phyloP scores from a whole-genome alignment of 2,113 vertebrate genomes.

The Microcebus griseorufus region DNA sequence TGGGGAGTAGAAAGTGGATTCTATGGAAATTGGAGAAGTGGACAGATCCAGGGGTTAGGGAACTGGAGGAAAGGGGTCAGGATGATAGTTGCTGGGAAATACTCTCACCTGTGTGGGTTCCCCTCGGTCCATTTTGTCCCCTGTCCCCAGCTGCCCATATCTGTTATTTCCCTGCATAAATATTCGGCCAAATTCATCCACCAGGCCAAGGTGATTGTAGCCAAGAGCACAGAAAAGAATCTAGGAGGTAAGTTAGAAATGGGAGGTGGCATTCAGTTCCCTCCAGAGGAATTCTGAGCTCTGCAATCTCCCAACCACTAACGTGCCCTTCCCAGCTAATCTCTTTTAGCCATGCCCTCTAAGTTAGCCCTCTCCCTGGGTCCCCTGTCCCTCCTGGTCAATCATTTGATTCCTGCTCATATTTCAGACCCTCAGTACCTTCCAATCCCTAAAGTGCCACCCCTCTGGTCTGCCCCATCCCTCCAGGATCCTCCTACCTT shows the following conservation, averaged over 20 bases:
- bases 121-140: conserved; percentile 86
- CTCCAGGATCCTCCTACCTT: conserved; percentile 80
- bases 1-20: neutral
- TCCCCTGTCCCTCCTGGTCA: neutral
- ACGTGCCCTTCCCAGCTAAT: neutral
- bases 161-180: conserved; percentile 87
- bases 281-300: neutral
- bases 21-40: neutral
- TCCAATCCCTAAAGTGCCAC: neutral
- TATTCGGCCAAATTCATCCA: conserved; percentile 84
- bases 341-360: neutral
- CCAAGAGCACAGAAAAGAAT: conserved; percentile 83
- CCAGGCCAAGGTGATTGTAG: conserved; percentile 83
- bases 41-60: neutral
- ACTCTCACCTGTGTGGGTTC: conserved; percentile 83
- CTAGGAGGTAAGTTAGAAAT: conserved; percentile 57
- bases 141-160: conserved; percentile 85
- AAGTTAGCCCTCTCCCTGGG: neutral
- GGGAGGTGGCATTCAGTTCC: neutral
- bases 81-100: neutral
- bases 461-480: neutral
- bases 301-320: neutral
- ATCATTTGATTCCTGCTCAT: neutral
- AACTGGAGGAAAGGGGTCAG: neutral
- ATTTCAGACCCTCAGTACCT: neutral